phyloP scores from a whole-genome alignment of 2,888 invertebrate genomes.

The Drosophila pseudotakahashii region DNA sequence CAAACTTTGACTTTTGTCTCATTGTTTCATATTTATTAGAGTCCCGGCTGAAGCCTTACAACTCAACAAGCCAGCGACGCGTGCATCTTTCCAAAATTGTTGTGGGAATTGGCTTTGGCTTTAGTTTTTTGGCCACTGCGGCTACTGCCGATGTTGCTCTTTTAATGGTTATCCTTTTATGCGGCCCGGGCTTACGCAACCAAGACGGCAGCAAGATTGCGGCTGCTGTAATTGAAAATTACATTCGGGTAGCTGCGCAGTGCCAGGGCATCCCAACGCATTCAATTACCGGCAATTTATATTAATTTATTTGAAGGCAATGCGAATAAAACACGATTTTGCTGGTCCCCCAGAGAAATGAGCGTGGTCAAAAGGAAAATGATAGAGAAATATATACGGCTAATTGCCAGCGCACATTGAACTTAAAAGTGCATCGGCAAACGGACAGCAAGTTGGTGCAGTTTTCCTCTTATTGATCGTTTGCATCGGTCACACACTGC shows the following conservation, averaged over 20 bases:
- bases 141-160: slow-evolving; percentile 33
- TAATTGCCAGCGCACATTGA: slow-evolving; percentile 63
- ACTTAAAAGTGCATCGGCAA: slow-evolving; percentile 43
- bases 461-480: slow-evolving; percentile 6
- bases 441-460: neutral
- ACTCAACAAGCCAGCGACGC: slow-evolving; percentile 71
- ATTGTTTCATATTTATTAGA: slow-evolving; percentile 79
- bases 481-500: slow-evolving; percentile 18
- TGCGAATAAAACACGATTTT: slow-evolving; percentile 37
- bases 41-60: slow-evolving; percentile 41
- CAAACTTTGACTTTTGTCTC: slow-evolving; percentile 63
- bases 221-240: slow-evolving; percentile 70
- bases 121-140: slow-evolving; percentile 9
- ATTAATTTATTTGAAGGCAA: slow-evolving; percentile 70
- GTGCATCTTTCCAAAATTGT: slow-evolving; percentile 71
- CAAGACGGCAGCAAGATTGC: slow-evolving; percentile 43
- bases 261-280: slow-evolving; percentile 53
- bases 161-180: slow-evolving; percentile 77
- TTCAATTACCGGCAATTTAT: slow-evolving; percentile 72
- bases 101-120: slow-evolving; percentile 64
- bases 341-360: slow-evolving; percentile 16
- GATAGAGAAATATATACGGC: slow-evolving; percentile 24
- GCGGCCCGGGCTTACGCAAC: slow-evolving; percentile 70
- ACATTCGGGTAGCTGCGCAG: slow-evolving; percentile 53
- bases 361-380: slow-evolving; percentile 26